A percentile compares a stretch with the other conserved stretches of the same genome.
These are phyloP conservation scores for Xenus cinereus DNA, from an alignment of 2,113 vertebrate species.

Conservation along the genomic window DNA sequence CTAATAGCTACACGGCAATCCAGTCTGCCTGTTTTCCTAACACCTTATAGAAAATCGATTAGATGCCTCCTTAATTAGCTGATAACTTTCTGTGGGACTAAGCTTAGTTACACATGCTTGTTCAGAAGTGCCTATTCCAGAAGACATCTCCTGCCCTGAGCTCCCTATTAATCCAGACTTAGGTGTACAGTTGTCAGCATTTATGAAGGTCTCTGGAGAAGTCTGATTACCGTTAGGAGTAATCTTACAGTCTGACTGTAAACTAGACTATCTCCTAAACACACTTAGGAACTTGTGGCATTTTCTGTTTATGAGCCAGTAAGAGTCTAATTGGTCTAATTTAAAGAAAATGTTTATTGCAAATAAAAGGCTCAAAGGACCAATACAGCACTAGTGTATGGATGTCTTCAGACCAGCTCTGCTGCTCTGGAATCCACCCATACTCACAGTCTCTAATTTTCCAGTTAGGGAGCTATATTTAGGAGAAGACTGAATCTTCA, in stretches of 20 bases:
- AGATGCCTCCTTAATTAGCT: not conserved
- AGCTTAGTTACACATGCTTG: not conserved
- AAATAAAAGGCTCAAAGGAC: not conserved
- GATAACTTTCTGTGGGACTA: not conserved
- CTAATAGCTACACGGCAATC: not conserved
- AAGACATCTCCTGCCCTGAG: not conserved
- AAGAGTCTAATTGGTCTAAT: slow-evolving; percentile 5
- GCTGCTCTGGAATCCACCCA: not conserved
- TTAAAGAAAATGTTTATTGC: not conserved
- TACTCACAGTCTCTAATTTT: not conserved
- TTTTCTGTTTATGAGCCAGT: not conserved
- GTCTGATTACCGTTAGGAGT: not conserved
- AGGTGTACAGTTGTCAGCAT: not conserved
- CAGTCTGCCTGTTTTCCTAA: not conserved
- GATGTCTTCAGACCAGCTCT: not conserved
- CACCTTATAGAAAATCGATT: not conserved
- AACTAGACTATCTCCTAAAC: not conserved
- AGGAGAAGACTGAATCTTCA: not conserved
- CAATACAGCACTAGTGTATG: not conserved
- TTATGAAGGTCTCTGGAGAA: not conserved
- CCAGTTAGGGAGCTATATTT: not conserved
- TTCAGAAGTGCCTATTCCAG: not conserved
- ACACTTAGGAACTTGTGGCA: not conserved
- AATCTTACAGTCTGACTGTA: not conserved
- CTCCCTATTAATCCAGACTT: not conserved